Evolutionary conservation across 2,888 invertebrate species (phyloP), one percentile per base, ranked within the genome.

Genomic region (Eledona agricola): DNA sequence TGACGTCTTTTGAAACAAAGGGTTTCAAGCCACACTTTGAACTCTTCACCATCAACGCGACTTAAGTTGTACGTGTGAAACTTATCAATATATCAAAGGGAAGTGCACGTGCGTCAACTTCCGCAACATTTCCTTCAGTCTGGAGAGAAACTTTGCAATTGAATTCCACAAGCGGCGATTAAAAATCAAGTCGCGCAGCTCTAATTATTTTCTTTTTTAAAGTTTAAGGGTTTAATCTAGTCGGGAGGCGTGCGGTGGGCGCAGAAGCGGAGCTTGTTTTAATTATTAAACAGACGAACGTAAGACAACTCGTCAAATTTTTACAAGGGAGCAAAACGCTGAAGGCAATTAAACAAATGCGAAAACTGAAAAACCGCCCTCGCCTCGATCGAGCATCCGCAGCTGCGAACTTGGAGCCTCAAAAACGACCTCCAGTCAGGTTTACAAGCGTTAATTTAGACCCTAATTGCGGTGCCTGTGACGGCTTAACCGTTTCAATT

Each of bases 401-500:
- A n/a, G n/a, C n/a, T n/a, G n/a, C n/a, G n/a, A n/a, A n/a, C n/a
- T n/a, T n/a, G n/a, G 28, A 28, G 28, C 4, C 28, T n/a, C 11
- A 3, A 4, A 35, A 40, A 40, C 42, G 29, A 11, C 42, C 19
- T n/a, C 37, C 28, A 65, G 59, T 58, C 61, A 63, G 60, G 62
- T 64, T 63, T 64, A 64, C 64, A 64, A 62, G 65, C 67, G 70
- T 66, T 68, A 69, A 69, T 69, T 67, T 60, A 58, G 60, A 63
- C 65, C 62, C 69, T 70, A 69, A 70, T 70, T 69, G 63, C 68
- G 55, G 59, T 69, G 70, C 40, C 58, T 56, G 62, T 65, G 69
- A 66, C 69, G 63, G 60, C 57, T 56, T 63, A 65, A 67, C 66
- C 60, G 65, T 67, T 69, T 68, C 68, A 70, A 67, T 70, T 70